These are phyloP conservation scores for Hephaestus fuliginosus DNA, from an alignment of 2,797 vertebrate genomes.

Conservation along the genomic window DNA sequence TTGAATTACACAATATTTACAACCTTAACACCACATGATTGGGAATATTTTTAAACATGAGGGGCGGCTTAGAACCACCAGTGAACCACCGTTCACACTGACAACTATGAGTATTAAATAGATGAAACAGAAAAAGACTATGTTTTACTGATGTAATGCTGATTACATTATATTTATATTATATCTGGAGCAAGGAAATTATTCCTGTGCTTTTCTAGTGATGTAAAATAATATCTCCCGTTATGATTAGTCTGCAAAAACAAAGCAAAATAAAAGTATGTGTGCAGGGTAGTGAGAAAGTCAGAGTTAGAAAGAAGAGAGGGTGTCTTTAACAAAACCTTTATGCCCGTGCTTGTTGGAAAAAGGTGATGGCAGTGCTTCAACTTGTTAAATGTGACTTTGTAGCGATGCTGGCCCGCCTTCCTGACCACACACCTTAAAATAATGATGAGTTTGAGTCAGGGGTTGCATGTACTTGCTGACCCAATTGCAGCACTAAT, in stretches of 20 bases:
- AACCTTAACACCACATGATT: constrained; percentile 1
- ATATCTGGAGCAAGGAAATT: not conserved
- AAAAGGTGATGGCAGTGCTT: constrained; percentile 20
- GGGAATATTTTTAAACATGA: not conserved
- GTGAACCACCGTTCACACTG: not conserved
- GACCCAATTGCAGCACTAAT: constrained; percentile 73
- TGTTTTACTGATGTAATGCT: not conserved
- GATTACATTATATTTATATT: not conserved
- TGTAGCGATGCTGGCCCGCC: constrained; percentile 3
- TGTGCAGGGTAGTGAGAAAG: not conserved
- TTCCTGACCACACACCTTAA: constrained; percentile 67
- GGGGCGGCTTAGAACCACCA: not conserved
- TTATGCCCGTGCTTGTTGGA: constrained; percentile 7
- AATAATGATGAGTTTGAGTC: constrained; percentile 83
- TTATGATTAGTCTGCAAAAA: not conserved
- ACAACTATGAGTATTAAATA: not conserved
- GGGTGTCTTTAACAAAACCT: not conserved
- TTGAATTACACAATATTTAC: constrained; percentile 13
- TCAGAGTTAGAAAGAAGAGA: not conserved
- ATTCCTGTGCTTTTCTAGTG: not conserved
- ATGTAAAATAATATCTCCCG: constrained; percentile 9
- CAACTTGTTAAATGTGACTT: constrained; percentile 24
- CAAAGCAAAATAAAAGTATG: not conserved
- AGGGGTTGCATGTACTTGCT: constrained; percentile 69
- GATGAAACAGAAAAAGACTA: too few relatives aligned